Conservation (phyloP, 1,140 invertebrate species). For the Ips nitidus region DNA sequence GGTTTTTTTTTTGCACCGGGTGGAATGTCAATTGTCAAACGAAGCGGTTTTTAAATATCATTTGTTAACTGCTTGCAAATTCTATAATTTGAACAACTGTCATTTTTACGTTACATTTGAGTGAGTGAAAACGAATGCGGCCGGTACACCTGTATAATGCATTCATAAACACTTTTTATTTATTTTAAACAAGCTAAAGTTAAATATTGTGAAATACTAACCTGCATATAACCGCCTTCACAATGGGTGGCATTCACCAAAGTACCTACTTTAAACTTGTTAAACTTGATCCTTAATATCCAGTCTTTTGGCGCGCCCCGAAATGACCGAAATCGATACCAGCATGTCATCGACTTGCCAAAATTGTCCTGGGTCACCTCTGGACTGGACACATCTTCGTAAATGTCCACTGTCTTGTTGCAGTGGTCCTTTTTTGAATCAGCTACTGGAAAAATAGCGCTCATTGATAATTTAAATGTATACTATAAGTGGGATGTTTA, state of each 20-base stretch:
- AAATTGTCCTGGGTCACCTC: conserved; percentile 78
- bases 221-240: conserved; percentile 84
- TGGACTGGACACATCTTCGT: conserved; percentile 85
- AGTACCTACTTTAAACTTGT: conserved; percentile 88
- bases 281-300: conserved; percentile 85
- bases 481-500: not conserved
- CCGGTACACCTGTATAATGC: too few relatives aligned
- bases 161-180: too few relatives aligned
- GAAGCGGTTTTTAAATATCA: too few relatives aligned
- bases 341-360: conserved; percentile 82
- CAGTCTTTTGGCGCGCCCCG: conserved; percentile 82
- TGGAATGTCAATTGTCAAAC: too few relatives aligned
- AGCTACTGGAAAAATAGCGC: conserved; percentile 52
- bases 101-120: too few relatives aligned
- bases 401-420: conserved; percentile 90
- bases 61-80: too few relatives aligned
- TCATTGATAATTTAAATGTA: not conserved
- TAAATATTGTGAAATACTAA: conserved; percentile 45
- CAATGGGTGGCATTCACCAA: conserved; percentile 83
- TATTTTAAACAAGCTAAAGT: too few relatives aligned
- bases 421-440: conserved; percentile 76
- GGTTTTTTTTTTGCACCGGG: too few relatives aligned
- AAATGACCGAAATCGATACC: conserved; percentile 83
- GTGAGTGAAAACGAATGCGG: too few relatives aligned
- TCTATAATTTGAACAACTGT: too few relatives aligned